Base-by-base conservation (phyloP, 2,888 invertebrate genomes). In the Platypus cylindrus region DNA sequence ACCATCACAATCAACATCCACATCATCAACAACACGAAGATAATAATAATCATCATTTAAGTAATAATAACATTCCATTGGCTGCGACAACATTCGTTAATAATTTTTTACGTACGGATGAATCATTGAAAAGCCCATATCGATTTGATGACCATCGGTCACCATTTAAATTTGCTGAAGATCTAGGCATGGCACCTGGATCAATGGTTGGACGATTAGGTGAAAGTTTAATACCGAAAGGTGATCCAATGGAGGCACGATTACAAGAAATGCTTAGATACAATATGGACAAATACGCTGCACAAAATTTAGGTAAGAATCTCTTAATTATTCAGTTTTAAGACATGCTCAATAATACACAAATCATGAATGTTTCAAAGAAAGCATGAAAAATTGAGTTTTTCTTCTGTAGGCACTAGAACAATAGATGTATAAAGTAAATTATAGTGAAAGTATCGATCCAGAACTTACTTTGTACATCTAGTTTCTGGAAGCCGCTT, bases 271-370 rank as follows among this genome's bases (percentile, higher is more conserved):
- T 90, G 85, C 68, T 91, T 42, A 71, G 90, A 50, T 89, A 89
- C 66, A 91, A 91, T 61, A 91, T 91, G 80, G 91, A 91, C 68
- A 90, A 90, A 61, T 90, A 89, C 63, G 89, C 90, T 36, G 83
- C 85, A 48, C 90, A 89, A 53, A 85, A 86, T 52, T 70, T 95
- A 45, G 50, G 50, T 50, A 31, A 41, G 45, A 32, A 26, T 20
- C 15, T n/a, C n/a, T n/a, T n/a, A n/a, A n/a, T n/a, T n/a, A n/a
- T n/a, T 20, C 8, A 20, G 8, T 20, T 20, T 20, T 20, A 20
- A 8, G 7, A 20, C 8, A 8, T 8, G 22, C 8, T 8, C 22
- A 20, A 7, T 7, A 8, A 20, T 8, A 20, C 22, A 8, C 22
- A 7, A 20, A 20, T 20, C 8, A 20, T 20, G 22, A 20, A 20